Conservation (phyloP, 2,797 vertebrate species). For the Hephaestus fuliginosus region DNA sequence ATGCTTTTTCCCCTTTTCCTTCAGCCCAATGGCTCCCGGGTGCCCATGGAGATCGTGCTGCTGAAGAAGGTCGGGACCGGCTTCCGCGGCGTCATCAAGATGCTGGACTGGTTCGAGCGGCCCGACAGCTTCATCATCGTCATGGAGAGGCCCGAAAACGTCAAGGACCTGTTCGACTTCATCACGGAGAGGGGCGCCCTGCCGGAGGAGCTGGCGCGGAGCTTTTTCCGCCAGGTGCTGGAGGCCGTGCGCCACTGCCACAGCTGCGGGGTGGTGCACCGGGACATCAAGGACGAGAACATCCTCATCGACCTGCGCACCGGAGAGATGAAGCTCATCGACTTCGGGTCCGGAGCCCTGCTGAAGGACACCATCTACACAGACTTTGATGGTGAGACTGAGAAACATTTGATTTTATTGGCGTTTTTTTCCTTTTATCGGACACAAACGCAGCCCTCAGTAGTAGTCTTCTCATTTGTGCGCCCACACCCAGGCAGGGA, state of each 20-base stretch:
- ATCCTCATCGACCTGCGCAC: slow-evolving; percentile 93
- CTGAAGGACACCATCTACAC: slow-evolving; percentile 97
- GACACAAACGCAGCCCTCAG: no score
- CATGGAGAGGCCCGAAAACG: slow-evolving; percentile 92
- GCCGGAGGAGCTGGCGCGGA: slow-evolving; percentile 92
- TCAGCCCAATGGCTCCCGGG: slow-evolving; percentile 90
- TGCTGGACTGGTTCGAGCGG: slow-evolving; percentile 96
- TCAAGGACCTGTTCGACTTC: slow-evolving; percentile 96
- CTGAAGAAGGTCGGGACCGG: slow-evolving; percentile 92
- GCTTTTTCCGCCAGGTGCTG: slow-evolving; percentile 94
- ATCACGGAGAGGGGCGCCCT: slow-evolving; percentile 93
- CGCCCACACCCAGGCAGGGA: slow-evolving; percentile 19
- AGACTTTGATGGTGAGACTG: slow-evolving; percentile 92
- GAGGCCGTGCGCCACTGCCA: slow-evolving; percentile 95
- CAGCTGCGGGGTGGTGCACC: slow-evolving; percentile 93
- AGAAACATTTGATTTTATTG: no score
- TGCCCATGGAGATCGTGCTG: slow-evolving; percentile 94
- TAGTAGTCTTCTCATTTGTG: not conserved
- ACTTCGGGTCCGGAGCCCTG: slow-evolving; percentile 95
- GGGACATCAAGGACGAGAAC: slow-evolving; percentile 98
- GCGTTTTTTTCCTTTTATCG: no score
- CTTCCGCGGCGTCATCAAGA: slow-evolving; percentile 92
- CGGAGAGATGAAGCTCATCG: slow-evolving; percentile 95
- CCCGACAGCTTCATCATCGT: slow-evolving; percentile 94
- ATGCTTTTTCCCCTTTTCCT: not conserved